A percentile compares a stretch with the other conserved stretches of the same genome.
Evolutionary conservation across 2,797 vertebrate species (phyloP).

Genomic region (Acanthurus leucopareius): DNA sequence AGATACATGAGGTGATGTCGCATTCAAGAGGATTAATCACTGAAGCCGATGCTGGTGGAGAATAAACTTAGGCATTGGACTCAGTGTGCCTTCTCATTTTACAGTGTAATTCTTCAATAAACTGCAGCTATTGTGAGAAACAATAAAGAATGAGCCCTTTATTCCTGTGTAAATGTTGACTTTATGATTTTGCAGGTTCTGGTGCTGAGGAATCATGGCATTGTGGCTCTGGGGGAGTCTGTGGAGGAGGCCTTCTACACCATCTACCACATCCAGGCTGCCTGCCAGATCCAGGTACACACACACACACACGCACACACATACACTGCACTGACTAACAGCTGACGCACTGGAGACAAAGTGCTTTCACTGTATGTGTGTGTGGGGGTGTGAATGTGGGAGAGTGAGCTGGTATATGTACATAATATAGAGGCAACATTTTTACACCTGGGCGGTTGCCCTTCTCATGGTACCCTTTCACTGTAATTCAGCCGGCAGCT

Average conservation of each 20-base stretch:
- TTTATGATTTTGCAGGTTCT: conserved; percentile 87
- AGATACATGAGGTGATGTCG: conserved; percentile 18
- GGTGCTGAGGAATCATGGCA: conserved; percentile 93
- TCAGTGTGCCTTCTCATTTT: background rate
- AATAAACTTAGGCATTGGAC: background rate
- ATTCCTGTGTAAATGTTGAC: background rate
- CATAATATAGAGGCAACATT: conserved; percentile 27
- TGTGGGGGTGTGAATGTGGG: conserved; percentile 29
- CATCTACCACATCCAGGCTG: conserved; percentile 95
- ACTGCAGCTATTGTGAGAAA: background rate
- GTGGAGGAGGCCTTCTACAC: conserved; percentile 97
- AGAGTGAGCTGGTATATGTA: conserved; percentile 21
- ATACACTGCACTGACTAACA: conserved; percentile 18
- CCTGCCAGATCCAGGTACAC: conserved; percentile 95
- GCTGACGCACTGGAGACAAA: conserved; percentile 33
- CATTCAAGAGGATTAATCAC: conserved; percentile 20
- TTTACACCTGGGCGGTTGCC: conserved; percentile 26
- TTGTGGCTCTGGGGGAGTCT: conserved; percentile 94
- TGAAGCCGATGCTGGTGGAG: conserved; percentile 12
- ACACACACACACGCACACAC: conserved; percentile 25
- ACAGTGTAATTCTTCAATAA: background rate
- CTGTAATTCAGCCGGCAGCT: conserved; percentile 44
- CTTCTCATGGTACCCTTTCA: conserved; percentile 26
- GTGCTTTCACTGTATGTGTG: conserved; percentile 18
- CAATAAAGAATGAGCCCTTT: background rate